Percentiles rank a stretch among this genome's conserved stretches.
phyloP scores from a whole-genome alignment of 2,888 invertebrate genomes.

The Stramonita haemastoma region DNA sequence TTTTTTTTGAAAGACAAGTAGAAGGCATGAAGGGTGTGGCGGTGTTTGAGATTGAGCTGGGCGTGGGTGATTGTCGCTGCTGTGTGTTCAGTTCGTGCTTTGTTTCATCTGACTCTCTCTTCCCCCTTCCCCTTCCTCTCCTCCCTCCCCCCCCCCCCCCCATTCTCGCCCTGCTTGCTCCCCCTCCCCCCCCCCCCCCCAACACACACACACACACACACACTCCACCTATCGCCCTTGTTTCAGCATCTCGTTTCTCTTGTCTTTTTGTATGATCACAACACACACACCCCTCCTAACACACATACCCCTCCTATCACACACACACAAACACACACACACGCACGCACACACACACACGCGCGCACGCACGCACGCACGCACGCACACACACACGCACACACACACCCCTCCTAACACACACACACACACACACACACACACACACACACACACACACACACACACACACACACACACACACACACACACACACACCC shows the following conservation, averaged over 20 bases:
- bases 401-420: background rate
- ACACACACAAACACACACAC: slow-evolving; percentile 10
- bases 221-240: background rate
- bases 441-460: slow-evolving; percentile 23
- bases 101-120: background rate
- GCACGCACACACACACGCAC: slow-evolving; percentile 25
- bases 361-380: background rate
- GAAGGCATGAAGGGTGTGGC: no score
- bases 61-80: no score
- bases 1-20: background rate
- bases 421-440: background rate
- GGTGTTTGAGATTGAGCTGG: no score
- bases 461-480: background rate
- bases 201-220: no score
- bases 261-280: background rate
- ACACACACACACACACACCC: slow-evolving; percentile 3
- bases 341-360: background rate
- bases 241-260: background rate
- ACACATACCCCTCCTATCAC: background rate
- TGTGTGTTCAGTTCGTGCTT: no score
- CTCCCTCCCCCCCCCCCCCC: background rate
- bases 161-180: background rate
- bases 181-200: no score
- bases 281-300: background rate
- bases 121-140: background rate